Conservation (phyloP, 1,140 invertebrate genomes). For the Littorina saxatilis region DNA sequence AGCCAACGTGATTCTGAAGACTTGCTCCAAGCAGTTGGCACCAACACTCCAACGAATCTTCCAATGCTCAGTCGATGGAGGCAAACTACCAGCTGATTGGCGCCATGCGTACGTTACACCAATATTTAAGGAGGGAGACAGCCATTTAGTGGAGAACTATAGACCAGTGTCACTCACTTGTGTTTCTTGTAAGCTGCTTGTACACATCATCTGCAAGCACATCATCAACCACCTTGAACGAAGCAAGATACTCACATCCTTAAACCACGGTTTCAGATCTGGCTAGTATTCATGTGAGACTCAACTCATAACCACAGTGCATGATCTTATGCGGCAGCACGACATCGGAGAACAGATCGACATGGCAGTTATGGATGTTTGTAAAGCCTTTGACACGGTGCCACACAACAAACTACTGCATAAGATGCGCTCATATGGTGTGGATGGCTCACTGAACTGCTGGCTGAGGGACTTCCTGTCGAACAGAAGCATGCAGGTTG, state of each 20-base stretch:
- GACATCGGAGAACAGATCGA: neutral
- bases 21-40: neutral
- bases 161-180: conserved; percentile 1
- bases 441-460: conserved; percentile 4
- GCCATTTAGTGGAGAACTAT: neutral
- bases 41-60: neutral
- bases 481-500: conserved; percentile 1
- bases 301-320: conserved; percentile 19
- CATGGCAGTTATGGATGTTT: neutral
- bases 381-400: conserved; percentile 39
- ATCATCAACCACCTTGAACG: conserved; percentile 38
- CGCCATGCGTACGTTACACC: neutral
- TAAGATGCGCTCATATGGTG: conserved; percentile 42
- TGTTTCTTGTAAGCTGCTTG: neutral
- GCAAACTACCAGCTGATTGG: neutral
- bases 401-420: conserved; percentile 44
- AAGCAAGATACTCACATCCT: conserved; percentile 33
- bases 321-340: conserved; percentile 11
- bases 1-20: neutral
- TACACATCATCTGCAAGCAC: neutral
- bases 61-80: neutral
- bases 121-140: neutral
- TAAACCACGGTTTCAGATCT: conserved; percentile 39
- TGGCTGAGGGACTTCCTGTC: conserved; percentile 47
- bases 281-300: conserved; percentile 40